Conservation (phyloP, 2,888 invertebrate species). For the Tenthredo scrophulariae region DNA sequence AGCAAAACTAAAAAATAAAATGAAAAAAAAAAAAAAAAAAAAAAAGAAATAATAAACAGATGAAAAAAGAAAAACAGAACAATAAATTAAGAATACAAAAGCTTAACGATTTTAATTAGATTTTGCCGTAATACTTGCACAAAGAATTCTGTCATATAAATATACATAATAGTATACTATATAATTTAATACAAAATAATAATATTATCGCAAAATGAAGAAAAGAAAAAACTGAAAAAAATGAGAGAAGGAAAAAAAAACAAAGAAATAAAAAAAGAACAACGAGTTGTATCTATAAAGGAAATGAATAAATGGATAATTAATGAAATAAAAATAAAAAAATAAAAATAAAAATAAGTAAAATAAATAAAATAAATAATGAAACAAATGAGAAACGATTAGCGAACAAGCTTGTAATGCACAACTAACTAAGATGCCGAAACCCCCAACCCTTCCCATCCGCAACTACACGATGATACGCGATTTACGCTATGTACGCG, state of each 20-base stretch:
- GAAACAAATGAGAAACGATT: constrained; percentile 14
- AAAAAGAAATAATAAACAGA: neutral
- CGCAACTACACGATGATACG: neutral
- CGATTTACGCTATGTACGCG: neutral
- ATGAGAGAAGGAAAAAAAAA: neutral
- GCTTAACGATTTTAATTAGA: neutral
- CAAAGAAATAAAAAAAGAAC: too few species aligned
- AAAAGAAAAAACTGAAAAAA: too few species aligned
- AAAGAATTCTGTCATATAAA: neutral
- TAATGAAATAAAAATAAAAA: neutral
- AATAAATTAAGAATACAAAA: neutral
- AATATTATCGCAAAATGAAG: too few species aligned
- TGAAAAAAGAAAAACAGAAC: neutral
- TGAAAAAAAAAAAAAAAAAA: neutral
- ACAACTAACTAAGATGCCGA: constrained; percentile 32
- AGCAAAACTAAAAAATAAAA: neutral
- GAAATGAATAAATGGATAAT: neutral
- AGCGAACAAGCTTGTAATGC: constrained; percentile 38
- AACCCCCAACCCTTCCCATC: neutral
- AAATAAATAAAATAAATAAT: constrained; percentile 9
- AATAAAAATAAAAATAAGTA: neutral
- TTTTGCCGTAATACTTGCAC: constrained; percentile 23
- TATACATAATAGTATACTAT: neutral
- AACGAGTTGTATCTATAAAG: too few species aligned
- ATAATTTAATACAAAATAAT: neutral